Base-by-base conservation (phyloP, 2,888 invertebrate genomes). In the Heliconius cydno region DNA sequence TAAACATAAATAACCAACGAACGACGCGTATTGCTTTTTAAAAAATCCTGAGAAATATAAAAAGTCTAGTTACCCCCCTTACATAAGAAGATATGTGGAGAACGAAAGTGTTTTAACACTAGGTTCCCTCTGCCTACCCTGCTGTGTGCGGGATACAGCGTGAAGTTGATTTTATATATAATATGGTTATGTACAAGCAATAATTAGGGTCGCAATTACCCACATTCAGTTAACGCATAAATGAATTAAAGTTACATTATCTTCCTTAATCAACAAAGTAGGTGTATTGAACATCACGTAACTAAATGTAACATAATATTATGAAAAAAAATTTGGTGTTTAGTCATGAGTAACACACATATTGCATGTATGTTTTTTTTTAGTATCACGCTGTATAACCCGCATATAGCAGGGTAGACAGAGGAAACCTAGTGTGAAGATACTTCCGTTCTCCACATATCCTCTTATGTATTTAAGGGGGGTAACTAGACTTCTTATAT, bases 221-320 rank as follows among this genome's bases (percentile, higher is more conserved):
- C 25, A 6, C 68, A 68, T 67, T n/a, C 68, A 38, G 67, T 70
- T 70, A 70, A 70, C 70, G 70, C 70, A 28, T 46, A 41, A 46
- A 70, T 46, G 70, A 70, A 70, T 70, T 70, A 25, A 15, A 70
- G 70, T 70, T 41, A 70, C 70, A 70, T 70, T 70, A 70, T 70
- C 70, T 70, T 70, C 70, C 70, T 70, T 70, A 70, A 70, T 70
- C 70, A 70, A 70, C 25, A 19, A 46, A 70, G 41, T 70, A 70
- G 38, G 38, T 68, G n/a, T 9, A 13, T 46, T 46, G 25, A 70
- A 25, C 41, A 19, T 46, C 41, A 70, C 68, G 68, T 41, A 70
- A 70, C 68, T 25, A 41, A 41, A 41, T 25, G 25, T 7, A 70
- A 41, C 41, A 41, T 22, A 38, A 41, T 22, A 38, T 38, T 38